A percentile compares a stretch with the other conserved stretches of the same genome.
Conservation (phyloP, 2,797 vertebrate species). For the Saxicola maurus region DNA sequence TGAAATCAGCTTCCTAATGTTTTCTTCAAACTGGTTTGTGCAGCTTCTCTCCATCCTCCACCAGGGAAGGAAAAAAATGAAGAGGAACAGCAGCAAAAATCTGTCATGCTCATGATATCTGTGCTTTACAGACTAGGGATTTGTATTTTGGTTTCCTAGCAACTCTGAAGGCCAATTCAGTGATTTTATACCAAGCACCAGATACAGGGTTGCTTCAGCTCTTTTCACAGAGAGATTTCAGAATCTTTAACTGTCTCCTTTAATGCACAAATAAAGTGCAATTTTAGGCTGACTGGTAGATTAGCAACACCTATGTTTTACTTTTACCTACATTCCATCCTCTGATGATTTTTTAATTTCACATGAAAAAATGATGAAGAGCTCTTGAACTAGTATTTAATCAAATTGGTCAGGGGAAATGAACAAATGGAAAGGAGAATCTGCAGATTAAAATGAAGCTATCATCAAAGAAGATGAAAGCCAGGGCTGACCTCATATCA, state of each 20-base stretch:
- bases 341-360: background rate
- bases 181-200: background rate
- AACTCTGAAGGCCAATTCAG: background rate
- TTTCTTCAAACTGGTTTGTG: background rate
- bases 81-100: background rate
- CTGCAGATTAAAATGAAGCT: background rate
- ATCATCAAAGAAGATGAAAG: background rate
- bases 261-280: background rate
- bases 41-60: background rate
- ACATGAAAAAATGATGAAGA: background rate
- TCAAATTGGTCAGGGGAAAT: background rate
- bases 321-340: background rate
- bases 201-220: background rate
- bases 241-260: background rate
- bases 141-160: slow-evolving; percentile 23
- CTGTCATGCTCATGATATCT: background rate
- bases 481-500: background rate
- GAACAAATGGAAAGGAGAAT: background rate
- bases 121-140: background rate
- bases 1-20: background rate
- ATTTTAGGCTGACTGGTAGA: background rate
- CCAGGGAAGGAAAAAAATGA: background rate
- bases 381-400: background rate
- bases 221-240: background rate
- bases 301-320: background rate